Evolutionary conservation across 2,888 invertebrate species (phyloP).

Genomic region (Megastigmus dorsalis): DNA sequence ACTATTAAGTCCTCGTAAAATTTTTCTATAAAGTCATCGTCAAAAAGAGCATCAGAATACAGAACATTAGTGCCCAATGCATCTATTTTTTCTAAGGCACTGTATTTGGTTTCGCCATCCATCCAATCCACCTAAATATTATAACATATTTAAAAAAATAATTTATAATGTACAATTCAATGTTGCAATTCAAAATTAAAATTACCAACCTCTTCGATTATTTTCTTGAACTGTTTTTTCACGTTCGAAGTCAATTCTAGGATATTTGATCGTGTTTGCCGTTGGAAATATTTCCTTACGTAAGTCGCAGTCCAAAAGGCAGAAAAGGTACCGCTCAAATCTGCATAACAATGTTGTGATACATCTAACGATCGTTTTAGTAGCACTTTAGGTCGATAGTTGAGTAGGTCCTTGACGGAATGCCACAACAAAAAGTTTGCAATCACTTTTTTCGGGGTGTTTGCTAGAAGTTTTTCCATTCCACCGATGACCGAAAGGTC

Average conservation of each 20-base stretch:
- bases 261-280: too few relatives aligned
- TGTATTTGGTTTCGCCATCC: constrained; percentile 85
- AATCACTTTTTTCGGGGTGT: constrained; percentile 69
- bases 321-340: too few relatives aligned
- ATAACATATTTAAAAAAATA: not conserved
- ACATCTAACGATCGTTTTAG: too few relatives aligned
- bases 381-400: too few relatives aligned
- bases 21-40: constrained; percentile 84
- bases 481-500: constrained; percentile 78
- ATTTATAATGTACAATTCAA: not conserved
- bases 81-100: constrained; percentile 85
- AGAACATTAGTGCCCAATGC: constrained; percentile 91
- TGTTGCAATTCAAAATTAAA: not conserved
- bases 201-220: constrained; percentile 77
- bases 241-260: constrained; percentile 90
- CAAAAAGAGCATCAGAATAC: constrained; percentile 89
- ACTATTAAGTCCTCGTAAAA: constrained; percentile 79
- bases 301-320: too few relatives aligned
- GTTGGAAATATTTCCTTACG: constrained; percentile 88
- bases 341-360: constrained; percentile 68
- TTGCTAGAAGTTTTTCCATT: constrained; percentile 36
- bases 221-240: constrained; percentile 85
- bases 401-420: too few relatives aligned
- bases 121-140: constrained; percentile 85
- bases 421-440: constrained; percentile 77